These are phyloP conservation scores for Antheraea yamamai DNA, from an alignment of 2,888 invertebrate species.

Conservation along the genomic window DNA sequence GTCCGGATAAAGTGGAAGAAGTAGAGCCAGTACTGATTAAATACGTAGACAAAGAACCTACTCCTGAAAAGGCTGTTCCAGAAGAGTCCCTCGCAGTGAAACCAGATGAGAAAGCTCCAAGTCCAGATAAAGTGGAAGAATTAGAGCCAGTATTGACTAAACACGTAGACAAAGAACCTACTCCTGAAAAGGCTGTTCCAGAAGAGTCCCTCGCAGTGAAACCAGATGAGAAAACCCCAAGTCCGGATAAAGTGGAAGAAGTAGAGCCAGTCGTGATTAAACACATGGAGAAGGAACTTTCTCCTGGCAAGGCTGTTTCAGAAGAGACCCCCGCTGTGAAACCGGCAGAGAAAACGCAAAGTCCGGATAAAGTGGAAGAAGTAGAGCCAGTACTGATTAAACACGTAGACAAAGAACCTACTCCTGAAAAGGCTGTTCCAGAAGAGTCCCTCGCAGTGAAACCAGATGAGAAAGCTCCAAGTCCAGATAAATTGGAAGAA, in stretches of 20 bases:
- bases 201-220: no score
- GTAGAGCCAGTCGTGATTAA: not conserved
- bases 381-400: not conserved
- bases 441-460: conserved; percentile 10
- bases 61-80: not conserved
- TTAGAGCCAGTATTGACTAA: not conserved
- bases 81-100: conserved; percentile 14
- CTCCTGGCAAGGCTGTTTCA: no score
- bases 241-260: not conserved
- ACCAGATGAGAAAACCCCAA: conserved; percentile 9
- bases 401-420: conserved; percentile 13
- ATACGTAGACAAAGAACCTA: not conserved
- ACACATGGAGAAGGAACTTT: conserved; percentile 4
- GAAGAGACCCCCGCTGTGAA: not conserved
- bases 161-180: conserved; percentile 18
- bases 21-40: not conserved
- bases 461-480: not conserved
- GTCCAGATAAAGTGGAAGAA: conserved; percentile 13
- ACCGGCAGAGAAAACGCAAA: conserved; percentile 5
- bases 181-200: not conserved
- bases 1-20: conserved; percentile 11
- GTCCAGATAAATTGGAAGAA: conserved; percentile 3
- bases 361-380: conserved; percentile 6
- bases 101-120: conserved; percentile 20
- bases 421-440: not conserved